Base-by-base conservation (phyloP, 2,797 vertebrate species). In the Pipistrellus pygmaeus region DNA sequence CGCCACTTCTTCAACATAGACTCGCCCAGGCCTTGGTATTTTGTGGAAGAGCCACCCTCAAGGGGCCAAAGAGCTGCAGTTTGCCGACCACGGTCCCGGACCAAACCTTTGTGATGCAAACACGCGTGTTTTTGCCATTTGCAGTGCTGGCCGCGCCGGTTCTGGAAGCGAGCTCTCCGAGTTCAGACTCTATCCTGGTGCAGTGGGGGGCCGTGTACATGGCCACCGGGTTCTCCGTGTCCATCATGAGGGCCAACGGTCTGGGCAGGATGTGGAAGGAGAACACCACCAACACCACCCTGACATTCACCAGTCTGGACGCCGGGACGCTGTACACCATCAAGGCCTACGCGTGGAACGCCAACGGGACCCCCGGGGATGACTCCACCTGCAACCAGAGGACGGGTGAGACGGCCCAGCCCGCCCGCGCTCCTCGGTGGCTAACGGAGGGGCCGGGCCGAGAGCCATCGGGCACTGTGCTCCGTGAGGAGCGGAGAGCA, bases 121-220 rank as follows among this genome's bases (percentile, higher is more conserved):
- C 18, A 2, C 30, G 51, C 3, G 25, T 80, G n/a, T 71, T n/a
- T 84, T 95, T 89, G 78, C 94, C 62, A 41, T 96, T 91, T 41
- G 48, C 98, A 99, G 99, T 99, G 69, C 96, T 99, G 97, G 97
- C 99, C 55, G 98, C 99, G 87, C 98, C 98, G 0, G 17, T 98
- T 93, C 95, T 99, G 55, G 97, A 96, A 82, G 96, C 98, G 81
- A 98, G 96, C 85, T 99, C 99, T 78, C 98, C 96, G 0, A 98
- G 97, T 55, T 99, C 98, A 72, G 97, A 98, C 97, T 99, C 98
- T 91, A 98, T 99, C 84, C 92, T 98, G 9, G 97, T 99, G 30
- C 98, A 97, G 85, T 99, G 99, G 99, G 84, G 90, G 35, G 91
- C 97, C 11, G 97, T 99, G 21, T 86, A 95, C 1, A 89, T 98